These are phyloP conservation scores for Apodemus sylvaticus DNA, from an alignment of 2,113 vertebrate genomes.

Conservation along the genomic window DNA sequence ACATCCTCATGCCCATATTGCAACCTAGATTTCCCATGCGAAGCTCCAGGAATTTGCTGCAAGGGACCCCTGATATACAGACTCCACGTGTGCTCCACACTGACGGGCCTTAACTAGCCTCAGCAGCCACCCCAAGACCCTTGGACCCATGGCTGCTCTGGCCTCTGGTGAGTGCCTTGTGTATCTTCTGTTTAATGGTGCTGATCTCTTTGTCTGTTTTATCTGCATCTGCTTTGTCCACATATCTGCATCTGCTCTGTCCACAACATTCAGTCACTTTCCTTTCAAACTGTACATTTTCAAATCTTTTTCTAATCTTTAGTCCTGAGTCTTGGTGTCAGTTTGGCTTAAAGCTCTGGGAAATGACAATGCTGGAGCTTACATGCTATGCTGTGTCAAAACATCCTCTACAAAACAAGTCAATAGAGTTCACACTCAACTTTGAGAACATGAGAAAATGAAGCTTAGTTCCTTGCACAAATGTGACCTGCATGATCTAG, in stretches of 20 bases:
- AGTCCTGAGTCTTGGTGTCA: neutral
- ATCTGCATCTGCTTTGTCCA: neutral
- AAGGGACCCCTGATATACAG: neutral
- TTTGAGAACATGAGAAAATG: too few relatives aligned
- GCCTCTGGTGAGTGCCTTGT: neutral
- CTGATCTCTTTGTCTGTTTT: neutral
- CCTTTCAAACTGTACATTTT: neutral
- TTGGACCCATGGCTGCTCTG: neutral
- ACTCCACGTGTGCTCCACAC: neutral
- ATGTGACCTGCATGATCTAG: neutral
- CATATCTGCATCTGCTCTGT: too few relatives aligned
- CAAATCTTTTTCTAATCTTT: neutral
- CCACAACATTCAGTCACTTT: neutral
- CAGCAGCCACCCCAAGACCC: neutral
- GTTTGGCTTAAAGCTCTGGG: neutral
- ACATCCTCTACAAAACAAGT: neutral
- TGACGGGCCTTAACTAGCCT: neutral
- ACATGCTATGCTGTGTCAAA: neutral
- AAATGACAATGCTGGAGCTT: too few relatives aligned
- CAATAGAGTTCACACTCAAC: neutral
- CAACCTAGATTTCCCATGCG: neutral
- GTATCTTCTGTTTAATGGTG: neutral
- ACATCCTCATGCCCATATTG: neutral
- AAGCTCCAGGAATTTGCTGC: neutral
- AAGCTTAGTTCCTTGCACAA: neutral